These are phyloP conservation scores for Aspiorhynchus laticeps DNA, from an alignment of 2,113 vertebrate genomes.

Conservation along the genomic window DNA sequence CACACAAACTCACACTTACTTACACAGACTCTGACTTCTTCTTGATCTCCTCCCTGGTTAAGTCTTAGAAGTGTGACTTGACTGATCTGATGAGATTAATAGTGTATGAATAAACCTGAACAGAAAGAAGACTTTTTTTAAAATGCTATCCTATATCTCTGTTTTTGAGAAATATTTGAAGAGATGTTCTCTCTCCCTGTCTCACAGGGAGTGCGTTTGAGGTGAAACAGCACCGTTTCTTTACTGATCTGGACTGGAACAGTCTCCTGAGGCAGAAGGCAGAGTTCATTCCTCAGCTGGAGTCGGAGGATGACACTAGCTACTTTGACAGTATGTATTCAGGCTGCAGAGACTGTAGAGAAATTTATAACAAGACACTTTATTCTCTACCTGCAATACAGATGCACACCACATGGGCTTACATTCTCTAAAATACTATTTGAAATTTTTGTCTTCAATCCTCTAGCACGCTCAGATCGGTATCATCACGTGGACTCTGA, in stretches of 20 bases:
- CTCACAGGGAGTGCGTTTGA: constrained; percentile 87
- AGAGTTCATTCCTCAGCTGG: constrained; percentile 96
- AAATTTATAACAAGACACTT: neutral
- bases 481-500: constrained; percentile 96
- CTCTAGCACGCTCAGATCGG: constrained; percentile 87
- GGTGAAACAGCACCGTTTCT: constrained; percentile 96
- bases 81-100: neutral
- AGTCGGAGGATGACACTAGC: constrained; percentile 97
- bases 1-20: neutral
- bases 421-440: neutral
- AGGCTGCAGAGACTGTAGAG: neutral
- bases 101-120: neutral
- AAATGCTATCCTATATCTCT: neutral
- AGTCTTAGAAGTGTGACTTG: neutral
- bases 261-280: constrained; percentile 97
- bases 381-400: constrained; percentile 6
- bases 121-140: constrained; percentile 13
- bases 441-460: neutral
- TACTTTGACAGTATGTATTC: constrained; percentile 94
- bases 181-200: neutral
- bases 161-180: constrained; percentile 16
- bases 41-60: neutral
- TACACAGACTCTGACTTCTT: neutral
- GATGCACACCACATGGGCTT: neutral
- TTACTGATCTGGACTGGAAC: constrained; percentile 94